Percentiles rank a stretch among this genome's conserved stretches.
Evolutionary conservation across 2,888 invertebrate species (phyloP).

Genomic region (Cephus runcator): DNA sequence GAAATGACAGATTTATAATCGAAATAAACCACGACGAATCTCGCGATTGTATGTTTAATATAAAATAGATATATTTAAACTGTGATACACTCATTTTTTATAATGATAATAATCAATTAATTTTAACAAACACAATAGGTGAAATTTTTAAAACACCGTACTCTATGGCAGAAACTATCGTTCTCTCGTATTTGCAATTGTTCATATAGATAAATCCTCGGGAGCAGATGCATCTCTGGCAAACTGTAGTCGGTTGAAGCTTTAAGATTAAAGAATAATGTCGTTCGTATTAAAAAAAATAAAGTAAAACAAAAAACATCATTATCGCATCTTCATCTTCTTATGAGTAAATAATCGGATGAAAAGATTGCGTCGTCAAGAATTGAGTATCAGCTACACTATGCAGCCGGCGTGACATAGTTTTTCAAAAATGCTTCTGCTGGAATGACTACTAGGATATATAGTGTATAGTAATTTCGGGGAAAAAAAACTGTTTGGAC

Average conservation of each 20-base stretch:
- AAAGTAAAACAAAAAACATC: neutral
- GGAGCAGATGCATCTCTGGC: neutral
- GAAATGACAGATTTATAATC: neutral
- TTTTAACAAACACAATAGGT: conserved; percentile 49
- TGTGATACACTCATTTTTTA: conserved; percentile 51
- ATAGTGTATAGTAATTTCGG: conserved; percentile 16
- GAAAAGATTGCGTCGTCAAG: neutral
- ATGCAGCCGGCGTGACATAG: conserved; percentile 3
- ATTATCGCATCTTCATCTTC: neutral
- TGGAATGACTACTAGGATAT: conserved; percentile 32
- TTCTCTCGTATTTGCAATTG: conserved; percentile 9
- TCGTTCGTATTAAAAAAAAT: neutral
- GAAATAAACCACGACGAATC: neutral
- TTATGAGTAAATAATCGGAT: neutral
- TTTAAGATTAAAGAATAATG: neutral
- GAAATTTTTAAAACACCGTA: conserved; percentile 36
- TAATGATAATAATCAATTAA: conserved; percentile 41
- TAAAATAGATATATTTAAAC: conserved; percentile 59
- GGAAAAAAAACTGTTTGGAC: conserved; percentile 16
- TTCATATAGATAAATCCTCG: neutral
- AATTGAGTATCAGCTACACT: neutral
- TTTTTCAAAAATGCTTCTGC: conserved; percentile 23
- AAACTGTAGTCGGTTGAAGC: neutral
- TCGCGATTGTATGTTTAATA: conserved; percentile 39
- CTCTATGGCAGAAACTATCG: conserved; percentile 33